A percentile compares a stretch with the other conserved stretches of the same genome.
These are phyloP conservation scores for Nymphalis urticae DNA, from an alignment of 2,888 invertebrate species.

Conservation along the genomic window DNA sequence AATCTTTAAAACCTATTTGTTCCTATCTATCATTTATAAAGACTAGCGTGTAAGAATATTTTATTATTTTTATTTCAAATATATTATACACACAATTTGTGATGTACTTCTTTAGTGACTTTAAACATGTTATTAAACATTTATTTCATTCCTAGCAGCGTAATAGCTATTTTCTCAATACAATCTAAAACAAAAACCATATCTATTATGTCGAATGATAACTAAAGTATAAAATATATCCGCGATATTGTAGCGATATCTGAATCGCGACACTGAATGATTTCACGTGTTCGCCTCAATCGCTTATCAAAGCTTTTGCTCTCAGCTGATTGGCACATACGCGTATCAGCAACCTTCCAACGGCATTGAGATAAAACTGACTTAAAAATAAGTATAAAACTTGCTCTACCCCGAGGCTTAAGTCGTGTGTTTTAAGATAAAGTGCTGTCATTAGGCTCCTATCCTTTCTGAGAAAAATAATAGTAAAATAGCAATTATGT, in stretches of 20 bases:
- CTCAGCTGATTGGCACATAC: conserved; percentile 34
- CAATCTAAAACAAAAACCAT: not conserved
- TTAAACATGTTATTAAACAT: not conserved
- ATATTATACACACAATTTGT: not conserved
- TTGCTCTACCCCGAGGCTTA: conserved; percentile 16
- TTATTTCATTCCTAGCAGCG: not conserved
- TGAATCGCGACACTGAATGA: conserved; percentile 27
- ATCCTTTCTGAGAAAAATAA: conserved; percentile 1
- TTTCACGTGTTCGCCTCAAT: conserved; percentile 24
- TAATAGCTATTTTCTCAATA: not conserved
- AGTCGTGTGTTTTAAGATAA: conserved; percentile 29
- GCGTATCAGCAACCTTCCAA: conserved; percentile 32
- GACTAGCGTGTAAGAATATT: conserved; percentile 11
- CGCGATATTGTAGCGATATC: conserved; percentile 24
- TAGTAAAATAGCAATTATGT: not conserved
- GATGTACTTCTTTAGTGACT: not conserved
- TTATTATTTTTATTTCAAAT: conserved; percentile 8
- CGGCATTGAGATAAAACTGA: conserved; percentile 30
- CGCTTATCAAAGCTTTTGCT: conserved; percentile 31
- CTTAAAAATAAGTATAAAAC: conserved; percentile 31
- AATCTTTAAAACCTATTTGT: conserved; percentile 35
- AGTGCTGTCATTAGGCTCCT: conserved; percentile 19
- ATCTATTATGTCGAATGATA: conserved; percentile 5
- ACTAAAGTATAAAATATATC: conserved; percentile 17
- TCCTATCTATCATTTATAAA: conserved; percentile 28